Evolutionary conservation across 2,113 vertebrate species (phyloP).

Genomic region (Archilochus colubris): DNA sequence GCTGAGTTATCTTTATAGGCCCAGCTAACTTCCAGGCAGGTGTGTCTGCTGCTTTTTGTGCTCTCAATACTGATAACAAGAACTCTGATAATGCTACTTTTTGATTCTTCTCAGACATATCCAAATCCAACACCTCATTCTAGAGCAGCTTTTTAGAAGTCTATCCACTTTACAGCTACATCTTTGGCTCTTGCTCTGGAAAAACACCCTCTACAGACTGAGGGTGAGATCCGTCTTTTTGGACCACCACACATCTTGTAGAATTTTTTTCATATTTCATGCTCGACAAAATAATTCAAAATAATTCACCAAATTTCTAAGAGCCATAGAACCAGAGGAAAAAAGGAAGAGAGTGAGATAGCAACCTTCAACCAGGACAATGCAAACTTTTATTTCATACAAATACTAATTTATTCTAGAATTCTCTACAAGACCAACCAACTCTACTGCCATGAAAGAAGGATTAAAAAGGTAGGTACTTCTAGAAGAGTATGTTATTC

Average conservation of each 20-base stretch:
- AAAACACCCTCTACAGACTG: background rate
- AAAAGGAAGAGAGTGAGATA: background rate
- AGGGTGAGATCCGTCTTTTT: background rate
- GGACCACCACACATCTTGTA: background rate
- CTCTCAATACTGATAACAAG: background rate
- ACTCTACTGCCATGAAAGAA: background rate
- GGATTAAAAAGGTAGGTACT: background rate
- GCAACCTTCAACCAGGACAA: background rate
- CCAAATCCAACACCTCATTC: background rate
- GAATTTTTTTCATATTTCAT: background rate
- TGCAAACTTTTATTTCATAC: background rate
- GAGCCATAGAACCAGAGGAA: background rate
- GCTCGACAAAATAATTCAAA: background rate
- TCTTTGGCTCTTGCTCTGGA: background rate
- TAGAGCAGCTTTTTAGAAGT: background rate
- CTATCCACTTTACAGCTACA: background rate
- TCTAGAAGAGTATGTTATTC: background rate
- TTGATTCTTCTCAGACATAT: background rate
- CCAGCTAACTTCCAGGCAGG: background rate
- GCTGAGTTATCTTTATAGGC: background rate
- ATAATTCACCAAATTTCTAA: background rate
- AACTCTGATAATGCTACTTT: background rate
- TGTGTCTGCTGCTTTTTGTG: background rate
- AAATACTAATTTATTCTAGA: background rate
- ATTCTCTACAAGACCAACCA: background rate